Evolutionary conservation across 92 coral and sea anemone genomes (phyloP), one percentile per base, ranked within the genome.

Genomic region (Pocillopora grandis): DNA sequence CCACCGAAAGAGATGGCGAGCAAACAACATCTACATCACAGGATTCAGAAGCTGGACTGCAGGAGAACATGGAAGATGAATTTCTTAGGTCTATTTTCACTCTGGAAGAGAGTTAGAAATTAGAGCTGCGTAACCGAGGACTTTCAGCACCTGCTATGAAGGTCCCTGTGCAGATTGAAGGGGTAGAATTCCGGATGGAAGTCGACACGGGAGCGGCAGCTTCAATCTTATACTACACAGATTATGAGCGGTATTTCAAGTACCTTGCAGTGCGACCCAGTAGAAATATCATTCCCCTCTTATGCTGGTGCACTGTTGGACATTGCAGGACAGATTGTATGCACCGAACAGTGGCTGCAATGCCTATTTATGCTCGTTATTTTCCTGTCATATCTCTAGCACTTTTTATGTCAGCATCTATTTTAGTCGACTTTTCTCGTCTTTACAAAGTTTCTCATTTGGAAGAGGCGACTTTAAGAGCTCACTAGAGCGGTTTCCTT

Each of bases 161-260:
- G 42, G 72, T 85, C 35, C 64, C 78, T 11, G 88, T 77, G 9
- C 59, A 8, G 84, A 67, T 77, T n/a, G 78, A 76, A 57, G 57
- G 67, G 20, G 49, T 77, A 49, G 77, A 77, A 42, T 66, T 75
- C 15, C 76, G 8, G 48, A 87, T 81, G 78, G 87, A 83, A 55
- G 87, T 82, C 3, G 87, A 83, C 21, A 88, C 80, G 12, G 85
- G 88, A 72, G 91, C 88, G 11, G 79, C 87, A 56, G 91, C 87
- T 3, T 84, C 86, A 3, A 72, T 89, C 20, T 57, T 84, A 66
- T 74, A 55, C 19, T 82, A 58, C 20, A 59, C 52, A 37, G 89
- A 84, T 72, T 89, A 84, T 37, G 86, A 89, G 27, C 84, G 72
- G 60, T 72, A 84, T 33, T 83, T 83, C 48, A 82, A 79, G 64